Evolutionary conservation across 1,140 invertebrate genomes (phyloP).

Genomic region (Apis dorsata): DNA sequence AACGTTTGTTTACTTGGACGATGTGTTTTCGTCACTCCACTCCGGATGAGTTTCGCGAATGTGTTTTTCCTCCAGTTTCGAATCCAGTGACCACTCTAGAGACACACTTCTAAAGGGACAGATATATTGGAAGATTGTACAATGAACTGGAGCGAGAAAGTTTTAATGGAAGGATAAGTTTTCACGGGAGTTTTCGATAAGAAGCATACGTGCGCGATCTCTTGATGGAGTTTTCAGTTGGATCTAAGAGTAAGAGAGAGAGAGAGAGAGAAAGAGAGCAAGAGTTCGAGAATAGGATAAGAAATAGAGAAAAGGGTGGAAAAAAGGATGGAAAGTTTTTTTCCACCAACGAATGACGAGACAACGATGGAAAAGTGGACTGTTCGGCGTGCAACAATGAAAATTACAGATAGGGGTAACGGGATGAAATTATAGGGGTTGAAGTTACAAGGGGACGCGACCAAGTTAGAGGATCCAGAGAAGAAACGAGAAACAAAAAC

Average conservation of each 20-base stretch:
- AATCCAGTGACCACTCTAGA: neutral
- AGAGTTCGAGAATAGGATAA: neutral
- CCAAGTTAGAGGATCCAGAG: neutral
- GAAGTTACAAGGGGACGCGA: neutral
- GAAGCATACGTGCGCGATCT: neutral
- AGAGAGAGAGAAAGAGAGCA: neutral
- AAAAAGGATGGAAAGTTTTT: neutral
- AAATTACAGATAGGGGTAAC: neutral
- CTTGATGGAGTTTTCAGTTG: neutral
- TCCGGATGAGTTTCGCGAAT: neutral
- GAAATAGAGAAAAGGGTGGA: neutral
- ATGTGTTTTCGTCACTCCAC: neutral
- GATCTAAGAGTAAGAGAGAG: neutral
- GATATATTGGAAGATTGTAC: neutral
- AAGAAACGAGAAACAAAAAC: neutral
- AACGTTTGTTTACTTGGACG: neutral
- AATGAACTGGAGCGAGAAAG: neutral
- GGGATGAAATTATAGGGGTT: constrained; percentile 14
- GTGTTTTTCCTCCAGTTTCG: neutral
- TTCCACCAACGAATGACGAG: no score
- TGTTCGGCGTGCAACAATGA: neutral
- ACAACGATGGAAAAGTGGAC: neutral
- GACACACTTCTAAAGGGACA: no score
- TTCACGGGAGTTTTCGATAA: neutral
- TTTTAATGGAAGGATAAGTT: constrained; percentile 7